Percentiles rank a stretch among this genome's conserved stretches.
Conservation (phyloP, 2,113 vertebrate species). For the Leucosticte australis region DNA sequence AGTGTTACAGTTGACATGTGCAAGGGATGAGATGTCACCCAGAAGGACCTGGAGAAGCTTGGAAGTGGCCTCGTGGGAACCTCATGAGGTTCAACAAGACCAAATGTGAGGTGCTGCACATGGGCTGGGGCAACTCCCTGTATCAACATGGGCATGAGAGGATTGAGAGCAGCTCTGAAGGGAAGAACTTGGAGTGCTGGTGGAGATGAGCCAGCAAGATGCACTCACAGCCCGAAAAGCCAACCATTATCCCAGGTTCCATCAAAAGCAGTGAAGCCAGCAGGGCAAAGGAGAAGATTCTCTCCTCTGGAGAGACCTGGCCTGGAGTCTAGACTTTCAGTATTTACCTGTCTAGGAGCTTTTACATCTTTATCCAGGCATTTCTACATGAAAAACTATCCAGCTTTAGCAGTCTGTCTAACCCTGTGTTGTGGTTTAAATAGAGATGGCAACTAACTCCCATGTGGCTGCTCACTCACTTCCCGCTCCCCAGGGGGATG, state of each 20-base stretch:
- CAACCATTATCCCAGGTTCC: not conserved
- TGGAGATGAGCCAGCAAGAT: not conserved
- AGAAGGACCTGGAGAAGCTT: not conserved
- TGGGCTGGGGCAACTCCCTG: not conserved
- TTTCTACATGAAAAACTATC: not conserved
- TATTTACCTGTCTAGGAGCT: not conserved
- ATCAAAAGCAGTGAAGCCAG: not conserved
- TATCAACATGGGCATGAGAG: not conserved
- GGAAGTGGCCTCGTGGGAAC: not conserved
- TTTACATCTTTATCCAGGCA: not conserved
- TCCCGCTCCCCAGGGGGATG: fast-evolving
- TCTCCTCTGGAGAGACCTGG: not conserved
- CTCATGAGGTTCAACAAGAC: not conserved
- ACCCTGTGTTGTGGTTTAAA: not conserved
- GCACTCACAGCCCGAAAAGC: not conserved
- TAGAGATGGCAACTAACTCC: not conserved
- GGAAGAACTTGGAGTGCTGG: not conserved
- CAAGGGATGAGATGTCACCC: not conserved
- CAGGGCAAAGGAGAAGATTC: not conserved
- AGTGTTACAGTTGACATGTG: not conserved
- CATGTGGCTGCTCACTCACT: fast-evolving
- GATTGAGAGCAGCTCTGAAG: not conserved
- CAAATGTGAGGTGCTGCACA: not conserved
- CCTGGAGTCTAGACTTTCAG: not conserved
- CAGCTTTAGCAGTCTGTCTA: not conserved